Percentiles rank a stretch among this genome's conserved stretches.
phyloP scores from a whole-genome alignment of 2,888 invertebrate species.

The Rhingia campestris region DNA sequence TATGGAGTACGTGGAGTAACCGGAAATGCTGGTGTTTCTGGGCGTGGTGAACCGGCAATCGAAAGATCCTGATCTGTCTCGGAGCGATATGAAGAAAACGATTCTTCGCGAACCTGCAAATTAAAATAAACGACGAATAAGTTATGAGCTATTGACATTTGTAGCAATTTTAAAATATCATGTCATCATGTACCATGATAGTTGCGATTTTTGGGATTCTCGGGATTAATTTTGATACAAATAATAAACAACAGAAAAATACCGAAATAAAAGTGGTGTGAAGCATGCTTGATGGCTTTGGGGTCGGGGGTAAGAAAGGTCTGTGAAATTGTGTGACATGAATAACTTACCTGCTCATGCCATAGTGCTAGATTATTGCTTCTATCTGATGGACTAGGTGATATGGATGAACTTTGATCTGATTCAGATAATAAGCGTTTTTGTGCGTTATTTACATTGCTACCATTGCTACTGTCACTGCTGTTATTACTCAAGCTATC shows the following conservation, averaged over 20 bases:
- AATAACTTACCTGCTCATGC: conserved; percentile 76
- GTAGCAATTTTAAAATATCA: not conserved
- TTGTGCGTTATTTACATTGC: conserved; percentile 73
- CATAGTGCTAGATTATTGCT: conserved; percentile 75
- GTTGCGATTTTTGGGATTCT: conserved; percentile 23
- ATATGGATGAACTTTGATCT: conserved; percentile 76
- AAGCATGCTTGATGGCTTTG: conserved; percentile 47
- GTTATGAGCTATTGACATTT: not conserved
- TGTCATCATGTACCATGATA: conserved; percentile 9
- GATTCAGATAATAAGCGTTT: conserved; percentile 75
- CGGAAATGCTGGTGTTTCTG: conserved; percentile 96
- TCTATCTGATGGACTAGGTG: conserved; percentile 77
- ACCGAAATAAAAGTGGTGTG: conserved; percentile 38
- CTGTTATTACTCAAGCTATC: conserved; percentile 69
- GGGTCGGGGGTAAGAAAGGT: not conserved
- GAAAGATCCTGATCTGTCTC: conserved; percentile 85
- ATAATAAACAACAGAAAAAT: conserved; percentile 27
- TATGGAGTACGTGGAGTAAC: conserved; percentile 95
- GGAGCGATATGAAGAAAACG: conserved; percentile 87
- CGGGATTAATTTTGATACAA: conserved; percentile 52
- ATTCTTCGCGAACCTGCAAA: conserved; percentile 85
- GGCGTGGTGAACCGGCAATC: conserved; percentile 85
- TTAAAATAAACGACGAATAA: not conserved
- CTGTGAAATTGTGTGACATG: conserved; percentile 20
- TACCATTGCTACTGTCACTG: conserved; percentile 73